Base-by-base conservation (phyloP, 2,113 vertebrate species). In the Paracyprichromis sp. region DNA sequence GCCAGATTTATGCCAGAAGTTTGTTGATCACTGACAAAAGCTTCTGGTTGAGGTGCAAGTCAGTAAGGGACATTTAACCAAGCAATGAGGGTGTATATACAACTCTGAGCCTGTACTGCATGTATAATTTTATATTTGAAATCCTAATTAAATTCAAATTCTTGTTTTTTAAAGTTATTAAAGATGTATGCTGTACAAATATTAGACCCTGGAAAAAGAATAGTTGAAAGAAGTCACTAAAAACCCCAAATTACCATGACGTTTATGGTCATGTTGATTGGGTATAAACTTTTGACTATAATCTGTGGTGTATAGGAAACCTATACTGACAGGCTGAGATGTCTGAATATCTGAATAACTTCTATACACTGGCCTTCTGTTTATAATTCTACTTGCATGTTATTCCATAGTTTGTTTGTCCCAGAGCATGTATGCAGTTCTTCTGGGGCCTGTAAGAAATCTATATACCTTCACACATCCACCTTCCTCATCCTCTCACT, bases 91-190 rank as follows among this genome's bases (percentile, higher is more conserved):
- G 19, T 66, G 61, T 66, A n/a, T 66, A 66, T 1, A 38, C 10
- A 38, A 66, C 61, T 63, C 16, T 19, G 4, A 61, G 59, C 29
- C 59, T 61, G 59, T 19, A 34, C 16, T 38, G 34, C 61, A n/a
- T 0, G 34, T 66, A 66, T 66, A 66, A 5, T 38, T 38, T 66
- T 36, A 36, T 34, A 63, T 63, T 63, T 5, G 10, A 66, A 66
- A 66, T 38, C 31, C 31, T 66, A 66, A 66, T 38, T 66, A 13
- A 66, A 66, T 66, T 66, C 17, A 66, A 66, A 38, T 66, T 38
- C 61, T 38, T 66, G 17, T 8, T 38, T 66, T 66, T 38, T 66
- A 66, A 66, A 66, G 34, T 0, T 38, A 66, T 66, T 66, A 66
- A 66, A 66, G 19, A 66, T 0, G 10, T 38, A 2, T 66, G 19